These are phyloP conservation scores for Grammomys surdaster DNA, from an alignment of 2,113 vertebrate genomes.

Conservation along the genomic window DNA sequence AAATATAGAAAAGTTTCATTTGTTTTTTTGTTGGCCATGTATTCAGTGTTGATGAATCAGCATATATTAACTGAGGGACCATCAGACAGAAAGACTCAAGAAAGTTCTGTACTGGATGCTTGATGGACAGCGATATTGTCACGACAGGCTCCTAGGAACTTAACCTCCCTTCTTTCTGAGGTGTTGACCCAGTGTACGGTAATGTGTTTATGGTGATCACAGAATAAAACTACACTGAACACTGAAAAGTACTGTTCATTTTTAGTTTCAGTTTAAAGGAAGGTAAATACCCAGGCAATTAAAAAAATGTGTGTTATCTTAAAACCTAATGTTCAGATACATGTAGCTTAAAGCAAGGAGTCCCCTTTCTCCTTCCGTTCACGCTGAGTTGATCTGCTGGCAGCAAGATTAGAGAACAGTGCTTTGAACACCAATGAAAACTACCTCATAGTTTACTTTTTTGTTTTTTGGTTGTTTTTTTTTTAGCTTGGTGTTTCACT, in stretches of 20 bases:
- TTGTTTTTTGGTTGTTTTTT: conserved; percentile 50
- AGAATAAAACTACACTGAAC: neutral
- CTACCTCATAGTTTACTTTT: conserved; percentile 38
- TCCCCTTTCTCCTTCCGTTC: neutral
- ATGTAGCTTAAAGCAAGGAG: neutral
- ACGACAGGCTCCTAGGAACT: neutral
- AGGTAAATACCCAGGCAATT: neutral
- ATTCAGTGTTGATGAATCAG: conserved; percentile 5
- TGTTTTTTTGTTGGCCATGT: neutral
- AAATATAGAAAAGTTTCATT: conserved; percentile 14
- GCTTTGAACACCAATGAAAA: conserved; percentile 26
- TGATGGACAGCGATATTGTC: conserved; percentile 7
- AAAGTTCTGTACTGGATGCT: neutral
- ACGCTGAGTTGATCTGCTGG: neutral
- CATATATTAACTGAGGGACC: neutral
- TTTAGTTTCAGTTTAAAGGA: conserved; percentile 41
- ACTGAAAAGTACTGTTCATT: neutral
- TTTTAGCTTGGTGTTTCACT: conserved; percentile 92
- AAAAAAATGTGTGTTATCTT: neutral
- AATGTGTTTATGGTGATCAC: conserved; percentile 18
- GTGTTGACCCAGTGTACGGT: neutral
- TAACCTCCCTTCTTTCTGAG: neutral
- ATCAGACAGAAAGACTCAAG: neutral
- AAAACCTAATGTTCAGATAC: conserved; percentile 19
- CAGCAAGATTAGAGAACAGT: conserved; percentile 6